phyloP scores from a whole-genome alignment of 2,113 vertebrate species.

The Recurvirostra avosetta region DNA sequence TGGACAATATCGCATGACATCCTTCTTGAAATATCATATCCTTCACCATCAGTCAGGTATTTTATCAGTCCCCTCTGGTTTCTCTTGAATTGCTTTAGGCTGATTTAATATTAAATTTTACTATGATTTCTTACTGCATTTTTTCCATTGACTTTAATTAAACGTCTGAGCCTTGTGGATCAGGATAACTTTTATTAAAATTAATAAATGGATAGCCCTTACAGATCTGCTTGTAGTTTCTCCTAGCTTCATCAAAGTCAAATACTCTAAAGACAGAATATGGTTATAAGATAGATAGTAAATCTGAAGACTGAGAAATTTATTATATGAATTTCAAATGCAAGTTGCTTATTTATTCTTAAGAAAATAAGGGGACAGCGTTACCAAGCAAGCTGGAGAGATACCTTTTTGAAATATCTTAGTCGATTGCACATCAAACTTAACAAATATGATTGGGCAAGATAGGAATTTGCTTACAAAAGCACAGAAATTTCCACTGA shows the following conservation, averaged over 20 bases:
- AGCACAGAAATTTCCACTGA: neutral
- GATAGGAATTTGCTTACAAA: neutral
- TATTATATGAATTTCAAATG: neutral
- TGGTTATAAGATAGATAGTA: neutral
- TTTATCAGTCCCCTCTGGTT: neutral
- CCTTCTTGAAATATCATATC: neutral
- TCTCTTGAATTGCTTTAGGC: neutral
- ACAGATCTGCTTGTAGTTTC: neutral
- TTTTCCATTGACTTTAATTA: constrained; percentile 21
- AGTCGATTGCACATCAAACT: neutral
- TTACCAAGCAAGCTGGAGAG: neutral
- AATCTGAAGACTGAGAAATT: neutral
- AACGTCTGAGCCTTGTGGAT: neutral
- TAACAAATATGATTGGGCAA: neutral
- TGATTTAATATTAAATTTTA: constrained; percentile 15
- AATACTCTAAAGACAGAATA: neutral
- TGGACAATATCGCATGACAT: neutral
- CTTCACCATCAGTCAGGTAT: neutral
- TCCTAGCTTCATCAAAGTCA: neutral
- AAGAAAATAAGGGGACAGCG: neutral
- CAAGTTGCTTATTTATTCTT: neutral
- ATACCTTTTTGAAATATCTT: neutral
- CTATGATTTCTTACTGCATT: neutral
- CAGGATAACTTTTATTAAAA: constrained; percentile 8
- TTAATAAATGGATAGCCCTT: neutral